Base-by-base conservation (phyloP, 2,888 invertebrate genomes). In the Chrysolina haemoptera region DNA sequence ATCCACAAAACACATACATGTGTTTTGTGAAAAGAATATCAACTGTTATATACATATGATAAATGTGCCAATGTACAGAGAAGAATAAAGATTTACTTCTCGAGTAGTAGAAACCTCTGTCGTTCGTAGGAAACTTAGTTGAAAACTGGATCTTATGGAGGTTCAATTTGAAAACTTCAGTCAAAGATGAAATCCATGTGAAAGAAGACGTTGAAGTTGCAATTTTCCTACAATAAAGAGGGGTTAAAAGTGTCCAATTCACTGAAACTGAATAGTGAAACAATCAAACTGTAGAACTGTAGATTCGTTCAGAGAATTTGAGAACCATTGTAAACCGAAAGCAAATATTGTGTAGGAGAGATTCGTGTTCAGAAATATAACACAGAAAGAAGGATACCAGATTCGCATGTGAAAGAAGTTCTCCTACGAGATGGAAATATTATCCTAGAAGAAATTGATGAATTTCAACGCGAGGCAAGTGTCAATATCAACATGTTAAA, bases 271-370 rank as follows among this genome's bases (percentile, higher is more conserved):
- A 27, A 27, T 27, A 27, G 27, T 27, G 27, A 27, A 3, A 27
- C 27, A 27, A 27, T 27, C 27, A 27, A 27, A 27, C 5, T 27
- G 27, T n/a, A n/a, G n/a, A n/a, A n/a, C n/a, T n/a, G 27, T 3
- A 5, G 27, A 27, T 27, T 27, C 5, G 27, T 27, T 27, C 27
- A 27, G 16, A 9, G n/a, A 53, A 53, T 53, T 53, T n/a, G 53
- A 53, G n/a, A n/a, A n/a, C 1, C n/a, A 53, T n/a, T 53, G 53
- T 20, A 53, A 53, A n/a, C 53, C 53, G n/a, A 10, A n/a, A 53
- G 11, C 59, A 22, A 59, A 22, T 59, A 20, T 20, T 59, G 59
- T 59, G 18, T 59, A 59, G 22, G 59, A 59, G 20, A 59, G 59
- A 59, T 59, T 59, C 9, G 18, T 59, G 20, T 11, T 59, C 59